Conservation (phyloP, 2,797 vertebrate species). For the Muscicapa striata region DNA sequence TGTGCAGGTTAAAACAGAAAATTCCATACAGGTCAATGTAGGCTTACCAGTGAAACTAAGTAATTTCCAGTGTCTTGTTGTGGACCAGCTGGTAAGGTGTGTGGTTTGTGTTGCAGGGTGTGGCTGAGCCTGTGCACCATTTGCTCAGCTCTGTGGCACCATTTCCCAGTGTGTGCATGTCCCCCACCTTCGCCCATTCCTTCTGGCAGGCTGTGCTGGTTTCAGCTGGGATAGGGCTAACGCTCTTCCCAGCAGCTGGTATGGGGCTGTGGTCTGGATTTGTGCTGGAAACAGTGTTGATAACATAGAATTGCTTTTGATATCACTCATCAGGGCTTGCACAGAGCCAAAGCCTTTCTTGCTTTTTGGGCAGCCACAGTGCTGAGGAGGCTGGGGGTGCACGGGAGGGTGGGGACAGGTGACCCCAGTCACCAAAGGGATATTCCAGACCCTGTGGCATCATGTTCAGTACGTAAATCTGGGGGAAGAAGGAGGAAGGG, state of each 20-base stretch:
- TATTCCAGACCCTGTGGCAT: neutral
- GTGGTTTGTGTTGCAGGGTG: neutral
- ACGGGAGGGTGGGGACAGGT: neutral
- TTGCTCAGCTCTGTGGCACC: neutral
- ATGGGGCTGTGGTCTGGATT: neutral
- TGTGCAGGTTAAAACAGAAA: neutral
- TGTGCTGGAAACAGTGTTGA: neutral
- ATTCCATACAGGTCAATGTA: neutral
- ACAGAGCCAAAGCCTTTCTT: neutral
- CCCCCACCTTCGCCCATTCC: accelerated
- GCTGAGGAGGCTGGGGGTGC: neutral
- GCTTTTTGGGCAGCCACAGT: accelerated
- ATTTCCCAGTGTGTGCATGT: neutral
- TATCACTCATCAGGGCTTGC: neutral
- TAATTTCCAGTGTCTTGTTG: neutral
- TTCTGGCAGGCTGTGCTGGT: neutral
- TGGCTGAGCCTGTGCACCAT: neutral
- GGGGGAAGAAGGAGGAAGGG: neutral
- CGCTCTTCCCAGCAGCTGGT: neutral
- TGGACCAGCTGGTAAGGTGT: neutral
- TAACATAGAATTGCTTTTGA: neutral
- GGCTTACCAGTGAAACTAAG: neutral
- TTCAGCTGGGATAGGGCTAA: neutral
- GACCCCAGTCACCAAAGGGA: neutral
- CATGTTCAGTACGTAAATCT: neutral